Evolutionary conservation across 2,113 vertebrate genomes (phyloP), one percentile per base, ranked within the genome.

Genomic region (Strigops habroptila): DNA sequence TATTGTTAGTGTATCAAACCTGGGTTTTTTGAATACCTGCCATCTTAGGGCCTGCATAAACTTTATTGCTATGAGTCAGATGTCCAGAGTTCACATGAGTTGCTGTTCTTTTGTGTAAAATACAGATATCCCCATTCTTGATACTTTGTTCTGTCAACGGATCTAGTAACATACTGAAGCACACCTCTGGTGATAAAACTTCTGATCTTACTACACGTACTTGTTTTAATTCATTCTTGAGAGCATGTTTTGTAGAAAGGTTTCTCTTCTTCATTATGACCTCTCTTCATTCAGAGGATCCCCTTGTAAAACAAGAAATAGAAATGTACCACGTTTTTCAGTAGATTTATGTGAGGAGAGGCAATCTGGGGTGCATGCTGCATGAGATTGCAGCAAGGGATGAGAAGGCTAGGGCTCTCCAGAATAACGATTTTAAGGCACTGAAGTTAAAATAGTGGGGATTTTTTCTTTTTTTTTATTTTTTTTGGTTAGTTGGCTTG

Each of bases 251-350:
- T 65, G 22, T 69, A 19, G 44, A 12, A 37, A 18, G 4, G 3
- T 79, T 81, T 92, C 7, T 91, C 69, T 43, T 35, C n/a, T 76
- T 68, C 30, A 8, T 68, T 82, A 23, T 44, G 43, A 57, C 9
- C 18, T 87, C 28, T 46, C 1, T 44, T 76, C 27, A 8, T 37
- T 73, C 62, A 14, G 12, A 63, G 3, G 14, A 43, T 60, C 27
- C 18, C 8, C 33, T 63, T 62, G 17, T n/a, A 39, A 75, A 86
- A 63, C 22, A 43, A 48, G 12, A 7, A 18, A n/a, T 12, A 64
- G 62, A 71, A 8, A 48, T 1, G 1, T 6, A 59, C 12, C 18
- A 46, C 0, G 0, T 73, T 44, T 33, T 6, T 57, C 39, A 64
- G 57, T 14, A 53, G 18, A 25, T 91, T 21, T n/a, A 18, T 31